phyloP scores from a whole-genome alignment of 2,888 invertebrate species.

The Aethes cnicana region DNA sequence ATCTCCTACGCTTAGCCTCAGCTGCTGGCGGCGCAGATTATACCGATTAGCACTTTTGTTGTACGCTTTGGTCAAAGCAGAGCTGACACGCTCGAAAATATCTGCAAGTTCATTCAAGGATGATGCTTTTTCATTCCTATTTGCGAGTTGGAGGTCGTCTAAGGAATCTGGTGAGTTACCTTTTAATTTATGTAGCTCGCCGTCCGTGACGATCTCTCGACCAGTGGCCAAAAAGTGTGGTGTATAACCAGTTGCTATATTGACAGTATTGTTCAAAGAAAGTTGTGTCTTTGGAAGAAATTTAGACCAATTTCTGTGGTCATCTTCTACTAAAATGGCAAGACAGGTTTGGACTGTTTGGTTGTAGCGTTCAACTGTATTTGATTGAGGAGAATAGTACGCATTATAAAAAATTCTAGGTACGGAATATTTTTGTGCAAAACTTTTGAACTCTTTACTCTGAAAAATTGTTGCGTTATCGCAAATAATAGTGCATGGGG shows the following conservation, averaged over 20 bases:
- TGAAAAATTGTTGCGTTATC: slow-evolving; percentile 1
- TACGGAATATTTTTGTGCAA: not conserved
- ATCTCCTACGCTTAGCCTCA: not conserved
- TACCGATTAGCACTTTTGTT: not conserved
- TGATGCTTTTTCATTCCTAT: no score
- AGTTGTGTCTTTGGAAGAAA: not conserved
- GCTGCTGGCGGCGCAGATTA: not conserved
- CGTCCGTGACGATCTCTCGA: not conserved
- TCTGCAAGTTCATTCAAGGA: no score
- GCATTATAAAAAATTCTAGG: slow-evolving; percentile 4
- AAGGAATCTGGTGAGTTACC: not conserved
- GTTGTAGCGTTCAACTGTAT: not conserved
- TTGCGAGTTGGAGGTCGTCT: no score
- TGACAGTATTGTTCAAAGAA: not conserved
- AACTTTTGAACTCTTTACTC: not conserved
- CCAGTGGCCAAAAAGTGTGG: not conserved
- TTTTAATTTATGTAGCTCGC: not conserved
- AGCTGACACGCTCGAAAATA: not conserved
- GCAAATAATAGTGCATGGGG: not conserved
- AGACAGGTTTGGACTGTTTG: not conserved
- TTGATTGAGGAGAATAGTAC: slow-evolving; percentile 2
- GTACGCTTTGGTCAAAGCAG: not conserved
- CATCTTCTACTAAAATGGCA: not conserved
- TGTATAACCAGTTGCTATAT: not conserved
- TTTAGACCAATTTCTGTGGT: no score